Evolutionary conservation across 2,797 vertebrate species (phyloP), one percentile per base, ranked within the genome.

Genomic region (Eospalax fontanierii): DNA sequence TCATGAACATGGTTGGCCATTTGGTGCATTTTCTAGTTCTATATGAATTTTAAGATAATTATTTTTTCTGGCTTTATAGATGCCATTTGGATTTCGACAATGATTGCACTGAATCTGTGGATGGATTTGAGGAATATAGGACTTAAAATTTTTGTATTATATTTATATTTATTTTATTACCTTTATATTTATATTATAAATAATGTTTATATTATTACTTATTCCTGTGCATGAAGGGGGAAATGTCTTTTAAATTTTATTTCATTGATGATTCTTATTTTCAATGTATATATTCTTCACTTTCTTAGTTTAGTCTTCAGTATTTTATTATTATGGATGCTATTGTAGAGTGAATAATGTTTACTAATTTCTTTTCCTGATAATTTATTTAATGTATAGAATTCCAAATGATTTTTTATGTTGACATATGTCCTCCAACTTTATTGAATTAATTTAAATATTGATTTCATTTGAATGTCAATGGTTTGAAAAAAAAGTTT

Each of bases 381-480:
- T 63, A 71, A 33, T 74, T 83, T 83, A 50, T 50, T 50, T 65
- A 74, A 43, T 38, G 2, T 74, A 74, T 50, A 91, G 24, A 83
- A 9, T n/a, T 71, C 38, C 30, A 74, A 63, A 24, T 65, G 24
- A 82, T 76, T 76, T 75, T 50, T 15, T 83, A 40, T 81, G 18
- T 57, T 74, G 59, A 63, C 46, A 43, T 78, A 18, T n/a, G 30
- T 54, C 21, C 30, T 78, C 30, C 30, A 54, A 57, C 28, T 57
- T 78, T 78, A 73, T 16, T 63, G 24, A 50, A 74, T 59, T 43
- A 28, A 71, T 59, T 50, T 26, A 16, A 82, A n/a, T 40, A 6
- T 73, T 86, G 28, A 76, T 86, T 66, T 66, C 65, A 83, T 87
- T 92, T 80, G 43, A 88, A 92, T 84, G 6, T n/a, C 28, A 84